Evolutionary conservation across 2,888 invertebrate species (phyloP), one percentile per base, ranked within the genome.

Genomic region (Zaprionus obscuricornis): DNA sequence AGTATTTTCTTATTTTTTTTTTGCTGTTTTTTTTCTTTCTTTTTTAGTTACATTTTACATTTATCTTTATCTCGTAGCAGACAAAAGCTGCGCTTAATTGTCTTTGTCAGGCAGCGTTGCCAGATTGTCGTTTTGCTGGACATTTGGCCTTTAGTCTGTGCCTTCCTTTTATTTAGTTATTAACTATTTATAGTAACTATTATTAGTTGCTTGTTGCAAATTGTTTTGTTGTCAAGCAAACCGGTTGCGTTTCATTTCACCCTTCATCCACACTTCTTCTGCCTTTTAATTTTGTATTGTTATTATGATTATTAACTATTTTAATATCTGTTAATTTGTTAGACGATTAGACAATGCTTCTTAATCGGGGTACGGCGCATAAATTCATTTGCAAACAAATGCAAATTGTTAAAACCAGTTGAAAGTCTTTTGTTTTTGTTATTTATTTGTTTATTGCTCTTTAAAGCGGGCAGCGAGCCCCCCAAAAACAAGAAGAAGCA

Each of bases 401-500:
- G 66, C 42, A 39, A 66, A 69, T 52, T 69, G 34, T 1, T 8
- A 10, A n/a, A 65, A 59, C 65, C 69, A 68, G 58, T 47, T 58
- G 29, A 3, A 18, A 18, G 7, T 10, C 10, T 46, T 33, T 54
- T 46, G 27, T 36, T 37, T 46, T n/a, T n/a, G n/a, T n/a, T 22
- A 5, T 22, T 7, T 22, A 22, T 22, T 22, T 5, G 22, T 22
- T 22, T 22, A 22, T 22, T 4, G 5, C 22, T 22, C 22, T 34
- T 4, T n/a, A 36, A 39, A 37, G 45, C 54, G 40, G 46, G 50
- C 31, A 62, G 33, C 71, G 68, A 60, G 68, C 72, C 72, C 72
- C 55, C 37, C 14, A 34, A 42, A 29, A n/a, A n/a, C n/a, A n/a
- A n/a, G n/a, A n/a, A n/a, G n/a, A n/a, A n/a, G n/a, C n/a, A n/a